Base-by-base conservation (phyloP, 2,888 invertebrate species). In the Stenchaetothrips biformis region DNA sequence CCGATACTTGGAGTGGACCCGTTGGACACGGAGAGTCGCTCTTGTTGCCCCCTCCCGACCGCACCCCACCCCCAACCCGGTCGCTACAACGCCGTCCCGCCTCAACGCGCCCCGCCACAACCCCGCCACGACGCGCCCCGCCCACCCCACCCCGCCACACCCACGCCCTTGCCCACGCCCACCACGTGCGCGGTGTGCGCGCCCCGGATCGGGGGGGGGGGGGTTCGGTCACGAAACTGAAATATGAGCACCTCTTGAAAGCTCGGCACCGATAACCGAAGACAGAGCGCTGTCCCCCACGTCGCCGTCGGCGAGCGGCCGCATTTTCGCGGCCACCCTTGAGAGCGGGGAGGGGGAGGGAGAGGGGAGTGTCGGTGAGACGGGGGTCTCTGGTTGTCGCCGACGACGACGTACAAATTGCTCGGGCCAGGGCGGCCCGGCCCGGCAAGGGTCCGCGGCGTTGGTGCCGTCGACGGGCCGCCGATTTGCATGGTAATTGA, bases 401-500 rank as follows among this genome's bases (percentile, higher is more conserved):
- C 53, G 53, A 9, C 53, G 53, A 2, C 53, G 53, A 9, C 13
- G 53, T 53, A 16, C 37, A 37, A 37, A 37, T 53, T 16, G 53
- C 53, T 53, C 53, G 53, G 37, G 37, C 4, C 37, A 4, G 37
- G n/a, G n/a, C n/a, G n/a, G 37, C 37, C 37, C 37, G 37, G 37
- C 2, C 2, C 37, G 37, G 37, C 37, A 37, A 4, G 37, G 37
- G 2, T 4, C 37, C 37, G 37, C 37, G 53, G 53, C 3, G 53
- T 53, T 49, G 13, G 53, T 16, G 11, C 53, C 53, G 4, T 9
- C 53, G 13, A 9, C 13, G 53, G 4, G 53, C 4, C 16, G 8
- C 53, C 67, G 21, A 67, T 67, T 67, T 67, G 67, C 67, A 67
- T 67, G n/a, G 67, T 67, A 67, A 67, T 67, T 21, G 67, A 67